Base-by-base conservation (phyloP, 1,140 invertebrate genomes). In the Varroa destructor region DNA sequence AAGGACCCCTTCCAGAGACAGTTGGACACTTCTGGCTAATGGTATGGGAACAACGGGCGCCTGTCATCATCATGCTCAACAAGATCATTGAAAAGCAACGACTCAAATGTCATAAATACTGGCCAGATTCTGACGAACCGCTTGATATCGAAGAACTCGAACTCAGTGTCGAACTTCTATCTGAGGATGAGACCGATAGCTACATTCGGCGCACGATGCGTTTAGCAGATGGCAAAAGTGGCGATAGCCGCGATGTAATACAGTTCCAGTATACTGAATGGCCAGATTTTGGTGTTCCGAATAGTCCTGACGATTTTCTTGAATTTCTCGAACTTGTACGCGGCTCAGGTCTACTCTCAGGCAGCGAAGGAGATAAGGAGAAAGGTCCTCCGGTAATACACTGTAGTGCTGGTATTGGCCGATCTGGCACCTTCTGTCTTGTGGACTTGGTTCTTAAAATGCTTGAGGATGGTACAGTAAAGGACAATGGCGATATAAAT, bases 231-330 rank as follows among this genome's bases (percentile, higher is more conserved):
- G 73, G 55, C 74, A 77, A 72, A 74, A 78, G 70, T 12, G 46
- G 46, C 61, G 61, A 67, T 37, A 67, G 61, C 37, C 84, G 90
- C 74, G 86, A 89, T 75, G 85, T 94, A 74, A 80, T 89, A 72
- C 93, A 97, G 79, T 97, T 91, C 81, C 93, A 98, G 81, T 98
- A 97, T 79, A 93, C 87, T 14, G 91, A 89, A 12, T 99, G 96
- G 96, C 95, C 96, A 14, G 96, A 99, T 83, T 98, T 97, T 82
- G 93, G 93, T 12, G 91, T 97, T 57, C 96, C 96, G 14, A 85
- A 87, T 74, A 93, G 89, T 71, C 91, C 93, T 0, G 85, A 85
- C 64, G 88, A 88, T n/a, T 97, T 97, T 82, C 73, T 80, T 40
- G 75, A 80, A 73, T 82, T 82, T 74, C 75, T 81, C 64, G 74